Conservation (phyloP, 2,113 vertebrate genomes). For the Atlantisia rogersi region DNA sequence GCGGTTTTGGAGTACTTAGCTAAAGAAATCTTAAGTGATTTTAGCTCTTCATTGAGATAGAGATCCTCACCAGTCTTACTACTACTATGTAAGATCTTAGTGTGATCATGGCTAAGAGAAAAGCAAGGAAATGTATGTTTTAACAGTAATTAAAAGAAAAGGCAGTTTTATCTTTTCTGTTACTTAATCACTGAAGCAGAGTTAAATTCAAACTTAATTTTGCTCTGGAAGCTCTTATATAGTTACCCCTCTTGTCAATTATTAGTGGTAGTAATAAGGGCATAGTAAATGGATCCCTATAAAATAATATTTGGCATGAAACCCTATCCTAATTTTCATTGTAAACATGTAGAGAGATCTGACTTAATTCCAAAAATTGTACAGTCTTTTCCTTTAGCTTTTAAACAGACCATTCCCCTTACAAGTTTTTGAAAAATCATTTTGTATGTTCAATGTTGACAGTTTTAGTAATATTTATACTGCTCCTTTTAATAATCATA, state of each 20-base stretch:
- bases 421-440: background rate
- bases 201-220: background rate
- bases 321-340: background rate
- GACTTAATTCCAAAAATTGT: background rate
- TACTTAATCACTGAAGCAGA: background rate
- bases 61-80: background rate
- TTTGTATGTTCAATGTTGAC: background rate
- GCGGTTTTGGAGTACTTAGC: background rate
- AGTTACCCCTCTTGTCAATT: background rate
- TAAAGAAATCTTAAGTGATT: background rate
- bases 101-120: background rate
- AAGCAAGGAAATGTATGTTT: background rate
- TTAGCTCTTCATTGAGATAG: background rate
- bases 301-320: background rate
- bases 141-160: background rate
- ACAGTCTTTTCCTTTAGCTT: background rate
- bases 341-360: background rate
- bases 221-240: rapidly evolving
- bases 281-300: background rate
- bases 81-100: background rate
- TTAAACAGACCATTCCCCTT: background rate
- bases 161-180: background rate
- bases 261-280: background rate
- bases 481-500: background rate
- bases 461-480: background rate